Conservation (phyloP, 2,797 vertebrate genomes). For the Acanthurus lineatus region DNA sequence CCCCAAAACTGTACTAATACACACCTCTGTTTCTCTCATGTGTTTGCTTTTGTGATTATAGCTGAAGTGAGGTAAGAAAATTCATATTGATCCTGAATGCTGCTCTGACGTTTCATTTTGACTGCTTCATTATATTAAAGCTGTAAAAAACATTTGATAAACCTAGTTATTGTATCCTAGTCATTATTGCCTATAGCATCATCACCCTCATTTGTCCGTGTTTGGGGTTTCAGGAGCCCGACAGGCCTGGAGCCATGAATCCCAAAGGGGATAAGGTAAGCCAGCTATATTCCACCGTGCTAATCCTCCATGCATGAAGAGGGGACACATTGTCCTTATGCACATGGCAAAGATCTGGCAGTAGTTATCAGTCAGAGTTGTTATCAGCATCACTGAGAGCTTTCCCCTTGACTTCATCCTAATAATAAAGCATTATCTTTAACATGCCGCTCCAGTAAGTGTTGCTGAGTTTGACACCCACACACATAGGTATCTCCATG, state of each 20-base stretch:
- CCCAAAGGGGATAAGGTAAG: constrained; percentile 82
- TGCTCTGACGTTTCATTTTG: constrained; percentile 4
- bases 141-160: not conserved
- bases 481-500: constrained; percentile 4
- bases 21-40: constrained; percentile 20
- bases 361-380: constrained; percentile 61
- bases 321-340: constrained; percentile 69
- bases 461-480: constrained; percentile 12
- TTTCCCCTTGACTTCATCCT: constrained; percentile 77
- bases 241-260: constrained; percentile 72
- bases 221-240: constrained; percentile 63
- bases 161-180: not conserved
- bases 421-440: constrained; percentile 82
- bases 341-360: constrained; percentile 62
- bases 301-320: constrained; percentile 67
- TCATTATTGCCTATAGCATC: not conserved
- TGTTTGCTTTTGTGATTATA: constrained; percentile 41
- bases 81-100: not conserved
- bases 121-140: not conserved
- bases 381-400: constrained; percentile 76
- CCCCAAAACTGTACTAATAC: constrained; percentile 25
- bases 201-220: constrained; percentile 23
- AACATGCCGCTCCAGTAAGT: constrained; percentile 23
- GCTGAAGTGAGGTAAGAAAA: constrained; percentile 61
- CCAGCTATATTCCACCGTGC: constrained; percentile 53